Conservation (phyloP, 2,797 vertebrate species). For the Centropyge bicolor region DNA sequence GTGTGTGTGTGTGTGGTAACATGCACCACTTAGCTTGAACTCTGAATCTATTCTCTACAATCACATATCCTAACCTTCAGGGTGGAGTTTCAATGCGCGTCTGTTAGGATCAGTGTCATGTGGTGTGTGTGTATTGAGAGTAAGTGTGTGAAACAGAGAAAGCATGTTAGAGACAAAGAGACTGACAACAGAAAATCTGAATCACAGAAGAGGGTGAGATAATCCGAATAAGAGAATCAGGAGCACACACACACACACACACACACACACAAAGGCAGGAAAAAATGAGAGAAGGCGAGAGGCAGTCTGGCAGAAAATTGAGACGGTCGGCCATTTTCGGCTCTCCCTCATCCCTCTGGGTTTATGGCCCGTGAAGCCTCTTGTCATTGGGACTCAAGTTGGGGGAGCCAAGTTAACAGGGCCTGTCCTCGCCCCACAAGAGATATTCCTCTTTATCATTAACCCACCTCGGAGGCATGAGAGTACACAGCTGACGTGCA, state of each 20-base stretch:
- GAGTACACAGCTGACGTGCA: constrained; percentile 39
- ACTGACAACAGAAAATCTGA: constrained; percentile 40
- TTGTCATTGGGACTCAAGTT: constrained; percentile 83
- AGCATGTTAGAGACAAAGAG: not conserved
- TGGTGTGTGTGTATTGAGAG: not conserved
- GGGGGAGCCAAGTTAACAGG: constrained; percentile 85
- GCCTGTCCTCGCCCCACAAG: constrained; percentile 74
- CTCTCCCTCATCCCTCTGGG: constrained; percentile 80
- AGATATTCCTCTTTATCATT: constrained; percentile 79
- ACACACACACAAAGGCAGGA: constrained; percentile 31
- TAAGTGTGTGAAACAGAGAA: constrained; percentile 1
- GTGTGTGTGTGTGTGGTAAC: constrained; percentile 7
- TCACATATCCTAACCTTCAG: constrained; percentile 55
- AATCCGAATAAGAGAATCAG: constrained; percentile 49
- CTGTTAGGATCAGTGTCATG: constrained; percentile 34
- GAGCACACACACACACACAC: constrained; percentile 20
- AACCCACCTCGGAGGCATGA: constrained; percentile 62
- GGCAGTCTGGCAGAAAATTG: constrained; percentile 86
- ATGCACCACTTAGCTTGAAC: constrained; percentile 28
- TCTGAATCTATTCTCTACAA: constrained; percentile 52
- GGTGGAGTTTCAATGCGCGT: constrained; percentile 45
- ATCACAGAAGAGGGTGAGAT: constrained; percentile 42
- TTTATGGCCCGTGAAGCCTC: constrained; percentile 86
- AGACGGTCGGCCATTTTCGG: constrained; percentile 82
- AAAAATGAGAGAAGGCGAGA: constrained; percentile 62